These are phyloP conservation scores for Oligia strigilis DNA, from an alignment of 2,888 invertebrate species.

Conservation along the genomic window DNA sequence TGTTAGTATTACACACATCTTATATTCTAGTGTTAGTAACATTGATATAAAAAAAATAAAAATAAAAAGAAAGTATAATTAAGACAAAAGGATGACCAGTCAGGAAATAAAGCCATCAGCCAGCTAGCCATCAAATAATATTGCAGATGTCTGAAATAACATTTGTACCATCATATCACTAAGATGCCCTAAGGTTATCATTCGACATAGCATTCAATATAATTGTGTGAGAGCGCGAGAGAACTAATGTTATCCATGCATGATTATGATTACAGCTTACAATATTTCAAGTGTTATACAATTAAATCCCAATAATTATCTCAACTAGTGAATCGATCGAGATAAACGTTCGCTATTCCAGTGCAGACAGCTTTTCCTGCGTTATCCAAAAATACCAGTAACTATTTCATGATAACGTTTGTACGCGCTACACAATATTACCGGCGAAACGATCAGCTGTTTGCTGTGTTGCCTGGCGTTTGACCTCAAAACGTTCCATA, in stretches of 20 bases:
- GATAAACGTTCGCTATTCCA: not conserved
- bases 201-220: constrained; percentile 15
- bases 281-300: constrained; percentile 8
- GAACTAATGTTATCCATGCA: constrained; percentile 22
- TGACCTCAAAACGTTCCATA: constrained; percentile 42
- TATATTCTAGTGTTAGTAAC: too few relatives aligned
- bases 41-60: too few relatives aligned
- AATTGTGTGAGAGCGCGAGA: constrained; percentile 16
- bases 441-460: constrained; percentile 49
- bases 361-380: not conserved
- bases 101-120: too few relatives aligned
- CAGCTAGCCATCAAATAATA: not conserved
- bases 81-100: too few relatives aligned
- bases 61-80: too few relatives aligned
- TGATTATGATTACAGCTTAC: constrained; percentile 6
- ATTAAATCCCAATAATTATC: constrained; percentile 5
- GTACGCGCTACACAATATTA: constrained; percentile 4
- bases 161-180: constrained; percentile 21
- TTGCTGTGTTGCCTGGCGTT: constrained; percentile 31
- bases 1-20: too few relatives aligned
- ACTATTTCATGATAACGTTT: not conserved
- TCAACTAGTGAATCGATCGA: constrained; percentile 5
- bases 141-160: constrained; percentile 20
- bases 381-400: constrained; percentile 15
- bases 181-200: constrained; percentile 37